A percentile compares a stretch with the other conserved stretches of the same genome.
Conservation (phyloP, 2,113 vertebrate genomes). For the Daphoenositta chrysoptera region DNA sequence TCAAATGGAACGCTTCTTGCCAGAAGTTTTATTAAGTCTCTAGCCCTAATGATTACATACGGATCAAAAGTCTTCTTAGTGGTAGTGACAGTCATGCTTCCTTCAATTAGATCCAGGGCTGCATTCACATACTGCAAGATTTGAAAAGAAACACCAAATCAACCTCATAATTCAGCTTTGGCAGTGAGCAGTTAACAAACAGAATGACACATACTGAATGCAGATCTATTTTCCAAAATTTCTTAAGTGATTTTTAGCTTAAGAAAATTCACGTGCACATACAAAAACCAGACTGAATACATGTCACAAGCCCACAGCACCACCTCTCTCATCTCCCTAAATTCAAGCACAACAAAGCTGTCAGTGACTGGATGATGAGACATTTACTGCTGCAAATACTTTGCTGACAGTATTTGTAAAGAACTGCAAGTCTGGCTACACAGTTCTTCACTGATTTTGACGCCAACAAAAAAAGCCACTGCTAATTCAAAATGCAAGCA, state of each 20-base stretch:
- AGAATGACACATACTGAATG: rapidly evolving
- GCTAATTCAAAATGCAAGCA: not conserved
- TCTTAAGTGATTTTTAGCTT: not conserved
- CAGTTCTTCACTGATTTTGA: not conserved
- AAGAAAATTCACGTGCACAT: not conserved
- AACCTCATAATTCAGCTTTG: not conserved
- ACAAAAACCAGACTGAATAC: not conserved
- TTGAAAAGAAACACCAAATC: not conserved
- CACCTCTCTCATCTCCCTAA: not conserved
- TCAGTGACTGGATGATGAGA: rapidly evolving
- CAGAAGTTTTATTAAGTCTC: slow-evolving; percentile 94
- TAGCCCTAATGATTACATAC: slow-evolving; percentile 86
- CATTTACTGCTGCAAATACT: not conserved
- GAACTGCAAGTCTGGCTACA: not conserved
- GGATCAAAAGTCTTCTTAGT: slow-evolving; percentile 96
- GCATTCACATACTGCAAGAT: slow-evolving; percentile 81
- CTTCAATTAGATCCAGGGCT: slow-evolving; percentile 91
- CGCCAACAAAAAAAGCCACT: not conserved
- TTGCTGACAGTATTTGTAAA: not conserved
- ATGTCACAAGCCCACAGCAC: not conserved
- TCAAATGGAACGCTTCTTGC: slow-evolving; percentile 95
- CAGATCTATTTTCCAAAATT: not conserved
- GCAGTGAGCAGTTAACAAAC: not conserved
- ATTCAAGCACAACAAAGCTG: not conserved
- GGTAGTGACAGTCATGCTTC: slow-evolving; percentile 91